Evolutionary conservation across 1,140 invertebrate species (phyloP).

Genomic region (Drosophila aff.): DNA sequence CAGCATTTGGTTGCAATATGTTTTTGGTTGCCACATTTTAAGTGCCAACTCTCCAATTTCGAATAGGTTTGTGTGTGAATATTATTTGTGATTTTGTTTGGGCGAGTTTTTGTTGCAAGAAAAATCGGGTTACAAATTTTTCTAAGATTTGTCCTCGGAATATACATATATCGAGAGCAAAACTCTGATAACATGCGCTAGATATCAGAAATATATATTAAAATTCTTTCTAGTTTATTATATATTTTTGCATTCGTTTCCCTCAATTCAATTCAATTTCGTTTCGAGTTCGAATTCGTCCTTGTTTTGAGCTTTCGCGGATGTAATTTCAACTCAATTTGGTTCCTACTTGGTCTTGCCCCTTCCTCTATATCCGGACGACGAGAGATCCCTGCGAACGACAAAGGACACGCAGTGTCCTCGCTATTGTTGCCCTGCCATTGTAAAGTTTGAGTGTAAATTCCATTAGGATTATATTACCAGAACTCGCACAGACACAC

Average conservation of each 20-base stretch:
- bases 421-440: slow-evolving; percentile 48
- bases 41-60: neutral
- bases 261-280: neutral
- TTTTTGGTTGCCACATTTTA: neutral
- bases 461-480: slow-evolving; percentile 84
- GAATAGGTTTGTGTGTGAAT: slow-evolving; percentile 2
- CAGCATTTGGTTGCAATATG: slow-evolving; percentile 31
- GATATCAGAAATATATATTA: too few relatives aligned
- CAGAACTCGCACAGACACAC: slow-evolving; percentile 20
- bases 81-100: neutral
- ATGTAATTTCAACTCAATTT: slow-evolving; percentile 33
- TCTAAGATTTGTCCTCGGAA: too few relatives aligned
- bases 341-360: neutral
- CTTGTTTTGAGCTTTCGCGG: slow-evolving; percentile 12
- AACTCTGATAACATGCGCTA: too few relatives aligned
- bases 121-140: too few relatives aligned
- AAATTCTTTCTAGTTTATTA: too few relatives aligned
- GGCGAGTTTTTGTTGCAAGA: neutral
- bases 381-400: slow-evolving; percentile 43
- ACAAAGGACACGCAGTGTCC: slow-evolving; percentile 62
- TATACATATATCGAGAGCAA: too few relatives aligned
- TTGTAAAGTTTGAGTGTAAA: slow-evolving; percentile 78
- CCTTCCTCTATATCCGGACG: neutral
- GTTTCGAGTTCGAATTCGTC: neutral
- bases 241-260: too few relatives aligned